These are phyloP conservation scores for Myotis findleyi DNA, from an alignment of 2,797 vertebrate genomes.

Conservation along the genomic window DNA sequence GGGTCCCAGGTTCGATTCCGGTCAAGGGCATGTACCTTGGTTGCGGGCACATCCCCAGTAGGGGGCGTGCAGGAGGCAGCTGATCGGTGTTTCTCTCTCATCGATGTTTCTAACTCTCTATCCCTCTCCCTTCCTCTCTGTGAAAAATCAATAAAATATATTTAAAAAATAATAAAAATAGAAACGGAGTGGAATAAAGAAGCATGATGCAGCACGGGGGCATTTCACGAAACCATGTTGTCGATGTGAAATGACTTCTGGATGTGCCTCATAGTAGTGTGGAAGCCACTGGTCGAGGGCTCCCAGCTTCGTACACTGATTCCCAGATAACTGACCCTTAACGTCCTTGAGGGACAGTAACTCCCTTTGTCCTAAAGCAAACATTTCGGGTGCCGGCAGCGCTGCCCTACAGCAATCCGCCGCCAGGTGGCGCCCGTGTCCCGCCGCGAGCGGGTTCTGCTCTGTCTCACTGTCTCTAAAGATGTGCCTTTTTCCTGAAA, in stretches of 20 bases:
- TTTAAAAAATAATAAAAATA: too few relatives aligned
- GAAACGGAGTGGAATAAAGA: not conserved
- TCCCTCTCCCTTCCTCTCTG: too few relatives aligned
- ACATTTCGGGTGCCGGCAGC: accelerated
- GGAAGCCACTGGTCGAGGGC: not conserved
- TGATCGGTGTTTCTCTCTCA: too few relatives aligned
- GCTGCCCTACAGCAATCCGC: not conserved
- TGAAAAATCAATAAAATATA: too few relatives aligned
- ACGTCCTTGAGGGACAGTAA: accelerated
- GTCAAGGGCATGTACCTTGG: too few relatives aligned
- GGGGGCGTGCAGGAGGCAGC: too few relatives aligned
- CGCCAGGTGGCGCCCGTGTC: not conserved
- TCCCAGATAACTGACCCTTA: not conserved
- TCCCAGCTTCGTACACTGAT: not conserved
- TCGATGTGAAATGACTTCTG: not conserved
- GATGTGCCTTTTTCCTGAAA: not conserved
- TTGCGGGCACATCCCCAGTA: too few relatives aligned
- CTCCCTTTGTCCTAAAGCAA: not conserved
- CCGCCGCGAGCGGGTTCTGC: too few relatives aligned
- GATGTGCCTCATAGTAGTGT: not conserved
- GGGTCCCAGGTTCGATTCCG: too few relatives aligned
- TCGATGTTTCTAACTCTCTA: too few relatives aligned
- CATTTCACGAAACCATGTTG: not conserved
- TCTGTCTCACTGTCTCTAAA: not conserved
- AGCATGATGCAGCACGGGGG: not conserved